Base-by-base conservation (phyloP, 2,113 vertebrate genomes). In the Heterocephalus glaber region DNA sequence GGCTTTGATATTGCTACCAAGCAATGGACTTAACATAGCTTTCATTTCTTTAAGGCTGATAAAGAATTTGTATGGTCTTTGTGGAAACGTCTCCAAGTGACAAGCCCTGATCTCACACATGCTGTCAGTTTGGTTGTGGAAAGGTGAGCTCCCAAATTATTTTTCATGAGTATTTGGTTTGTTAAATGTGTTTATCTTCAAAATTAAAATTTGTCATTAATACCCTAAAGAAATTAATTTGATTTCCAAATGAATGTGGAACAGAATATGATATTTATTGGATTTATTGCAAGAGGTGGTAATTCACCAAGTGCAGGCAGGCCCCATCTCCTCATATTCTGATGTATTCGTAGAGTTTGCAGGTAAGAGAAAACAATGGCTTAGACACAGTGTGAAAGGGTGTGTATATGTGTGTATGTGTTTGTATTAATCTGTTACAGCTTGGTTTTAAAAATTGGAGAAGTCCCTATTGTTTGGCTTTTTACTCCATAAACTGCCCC, bases 41-140 rank as follows among this genome's bases (percentile, higher is more conserved):
- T 87, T 86, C 49, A 60, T 95, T 56, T 98, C 98, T 97, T 96
- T 96, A 98, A 99, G 99, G 99, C 99, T 96, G 99, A 99, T 98
- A 99, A 99, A 98, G 99, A 99, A 98, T 99, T 99, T 98, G 99
- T 99, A 94, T 99, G 99, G 99, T 99, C 99, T 92, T 98, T 99
- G 92, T 99, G 99, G 99, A 99, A 99, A 98, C 98, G 98, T 61
- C 99, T 99, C 22, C 99, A 99, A 96, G 98, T 99, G 84, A 98
- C 99, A 97, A 99, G 98, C 97, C 99, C 99, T 95, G 99, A 99
- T 98, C 94, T 99, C 98, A 99, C 99, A 89, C 98, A 99, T 97
- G 99, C 98, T 88, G 96, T 99, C 97, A 99, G 99, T 96, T 98
- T 99, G 96, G 98, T 99, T 96, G 98, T 99, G 58, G 99, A 99